Evolutionary conservation across 92 coral and sea anemone genomes (phyloP), one percentile per base, ranked within the genome.

Genomic region (Meandrina meandrites): DNA sequence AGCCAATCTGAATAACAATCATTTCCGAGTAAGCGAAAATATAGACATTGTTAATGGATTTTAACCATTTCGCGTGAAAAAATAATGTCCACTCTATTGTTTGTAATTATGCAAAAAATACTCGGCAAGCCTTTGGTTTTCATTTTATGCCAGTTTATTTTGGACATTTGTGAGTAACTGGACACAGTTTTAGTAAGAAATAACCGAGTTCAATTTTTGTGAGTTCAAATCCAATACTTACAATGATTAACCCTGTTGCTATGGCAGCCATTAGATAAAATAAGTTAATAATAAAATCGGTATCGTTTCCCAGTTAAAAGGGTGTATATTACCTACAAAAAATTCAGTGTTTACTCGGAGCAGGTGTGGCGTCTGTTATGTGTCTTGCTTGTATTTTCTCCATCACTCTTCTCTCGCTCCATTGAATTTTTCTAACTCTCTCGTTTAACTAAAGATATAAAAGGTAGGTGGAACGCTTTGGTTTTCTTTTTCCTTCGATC

Each of bases 251-350:
- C 78, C 36, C 45, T 6, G 51, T 37, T 73, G 51, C 27, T 42
- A 73, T 73, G 78, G 12, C 28, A 72, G 11, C 45, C 76, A 35
- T 72, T 37, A 34, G 48, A 34, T 32, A 40, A 35, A 35, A 24
- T 37, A 73, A 73, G 51, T 73, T 18, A 36, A 73, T 73, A 73
- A 21, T 73, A 19, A 42, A 64, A 64, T 72, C 76, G 48, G 48
- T 37, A 37, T 72, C 76, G 78, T 17, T 73, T 37, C 21, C 78
- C 30, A 40, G 78, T 37, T 73, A 18, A 73, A 73, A 73, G n/a
- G 78, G 51, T 18, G 48, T 34, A 71, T 73, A 36, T 73, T 73
- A 21, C 35, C 48, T 72, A n/a, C n/a, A n/a, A n/a, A n/a, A n/a
- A 17, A 36, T 16, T 4, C 50, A 36, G 37, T 73, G 78, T 21